These are phyloP conservation scores for Zaprionus obscuricornis DNA, from an alignment of 2,888 invertebrate species.

Conservation along the genomic window DNA sequence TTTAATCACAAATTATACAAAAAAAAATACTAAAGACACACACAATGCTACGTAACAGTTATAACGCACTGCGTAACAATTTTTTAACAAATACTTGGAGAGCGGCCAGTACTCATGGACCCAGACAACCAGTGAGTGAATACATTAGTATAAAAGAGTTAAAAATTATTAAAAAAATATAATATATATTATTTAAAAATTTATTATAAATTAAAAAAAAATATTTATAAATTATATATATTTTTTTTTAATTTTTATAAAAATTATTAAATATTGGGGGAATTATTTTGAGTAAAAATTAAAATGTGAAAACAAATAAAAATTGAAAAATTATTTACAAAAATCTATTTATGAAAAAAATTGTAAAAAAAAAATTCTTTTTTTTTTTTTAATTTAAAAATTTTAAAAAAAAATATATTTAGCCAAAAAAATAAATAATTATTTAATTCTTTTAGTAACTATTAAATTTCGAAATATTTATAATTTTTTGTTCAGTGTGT, in stretches of 20 bases:
- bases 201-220: neutral
- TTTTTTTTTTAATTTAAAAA: no score
- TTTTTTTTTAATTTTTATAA: neutral
- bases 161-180: neutral
- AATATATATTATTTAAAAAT: no score
- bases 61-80: conserved; percentile 51
- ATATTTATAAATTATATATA: neutral
- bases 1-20: neutral
- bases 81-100: conserved; percentile 59
- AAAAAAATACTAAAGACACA: neutral
- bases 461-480: no score
- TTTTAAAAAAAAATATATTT: no score
- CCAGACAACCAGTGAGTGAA: conserved; percentile 71
- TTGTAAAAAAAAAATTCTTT: no score
- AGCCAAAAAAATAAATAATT: no score
- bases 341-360: no score
- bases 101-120: conserved; percentile 60
- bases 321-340: no score
- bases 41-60: conserved; percentile 62
- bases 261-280: no score
- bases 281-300: no score
- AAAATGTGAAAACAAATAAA: no score
- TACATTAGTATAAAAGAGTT: conserved; percentile 15
- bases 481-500: neutral
- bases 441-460: neutral